Base-by-base conservation (phyloP, 2,113 vertebrate species). In the Planiliza haematocheilus region DNA sequence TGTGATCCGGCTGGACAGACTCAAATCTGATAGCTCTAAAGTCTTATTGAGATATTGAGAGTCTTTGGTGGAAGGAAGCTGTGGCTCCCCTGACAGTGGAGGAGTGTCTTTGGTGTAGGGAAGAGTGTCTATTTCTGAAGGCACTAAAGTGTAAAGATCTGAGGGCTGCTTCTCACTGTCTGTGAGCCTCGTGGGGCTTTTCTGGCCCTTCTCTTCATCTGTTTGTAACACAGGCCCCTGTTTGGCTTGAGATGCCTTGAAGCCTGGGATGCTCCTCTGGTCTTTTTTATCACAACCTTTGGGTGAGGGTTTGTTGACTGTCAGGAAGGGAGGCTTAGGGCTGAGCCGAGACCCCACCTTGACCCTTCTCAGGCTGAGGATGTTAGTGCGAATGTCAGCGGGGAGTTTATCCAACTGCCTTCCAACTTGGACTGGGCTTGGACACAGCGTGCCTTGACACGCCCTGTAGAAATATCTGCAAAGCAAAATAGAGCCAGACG, bases 381-480 rank as follows among this genome's bases (percentile, higher is more conserved):
- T 79, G 77, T 88, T 94, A 63, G 79, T 85, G 59, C 90, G 91
- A 10, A 81, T 87, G 72, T 92, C 90, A 8, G 83, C 66, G 0
- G 88, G 74, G 7, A 93, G 86, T 74, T 87, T 94, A 80, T 96
- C 94, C 77, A 95, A 34, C 85, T 96, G 96, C 53, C 95, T 92
- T n/a, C 95, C 97, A n/a, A 95, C 88, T 59, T 97, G 97, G 57
- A 96, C 93, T 0, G 94, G 95, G 7, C 93, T 97, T 55, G 97
- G 96, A 77, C 95, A 97, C 1, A 99, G 78, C 0, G 95, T 95
- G 64, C 96, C 96, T 87, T 96, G 98, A 85, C 98, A 94, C 43
- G 94, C 94, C 93, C 94, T 93, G 93, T 96, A 96, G 68, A 98
- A 95, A 88, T 97, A 96, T 84, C 98, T 99, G 89, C 41, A 89